Conservation (phyloP, 2,113 vertebrate genomes). For the Alethe castanea region DNA sequence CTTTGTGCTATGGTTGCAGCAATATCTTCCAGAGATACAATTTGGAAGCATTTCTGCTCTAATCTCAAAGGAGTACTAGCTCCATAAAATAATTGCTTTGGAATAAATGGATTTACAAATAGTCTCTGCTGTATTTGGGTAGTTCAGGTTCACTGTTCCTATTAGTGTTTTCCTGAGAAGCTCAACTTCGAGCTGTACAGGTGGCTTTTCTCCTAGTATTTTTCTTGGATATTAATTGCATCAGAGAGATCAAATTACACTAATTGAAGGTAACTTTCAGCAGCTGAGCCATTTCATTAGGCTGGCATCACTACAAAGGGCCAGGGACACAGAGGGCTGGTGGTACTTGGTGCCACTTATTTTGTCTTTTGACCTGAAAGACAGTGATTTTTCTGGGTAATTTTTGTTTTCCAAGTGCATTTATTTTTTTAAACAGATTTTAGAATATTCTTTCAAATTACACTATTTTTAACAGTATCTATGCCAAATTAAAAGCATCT, state of each 20-base stretch:
- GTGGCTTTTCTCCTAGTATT: not conserved
- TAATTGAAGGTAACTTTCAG: not conserved
- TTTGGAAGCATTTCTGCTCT: slow-evolving; percentile 15
- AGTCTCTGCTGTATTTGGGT: not conserved
- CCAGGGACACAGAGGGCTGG: not conserved
- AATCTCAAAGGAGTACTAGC: slow-evolving; percentile 10
- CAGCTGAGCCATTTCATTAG: not conserved
- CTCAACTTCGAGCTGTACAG: not conserved
- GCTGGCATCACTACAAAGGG: not conserved
- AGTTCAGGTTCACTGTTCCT: not conserved
- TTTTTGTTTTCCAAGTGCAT: not conserved
- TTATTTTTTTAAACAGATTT: not conserved
- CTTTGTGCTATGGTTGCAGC: not conserved
- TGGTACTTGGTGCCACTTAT: fast-evolving
- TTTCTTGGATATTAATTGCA: not conserved
- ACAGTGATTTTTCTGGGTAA: not conserved
- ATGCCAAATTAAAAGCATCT: not conserved
- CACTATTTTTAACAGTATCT: not conserved
- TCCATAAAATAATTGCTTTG: not conserved
- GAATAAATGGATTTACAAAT: slow-evolving; percentile 27
- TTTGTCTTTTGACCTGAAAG: not conserved
- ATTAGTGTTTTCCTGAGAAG: not conserved
- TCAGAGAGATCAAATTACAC: not conserved
- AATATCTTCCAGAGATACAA: not conserved
- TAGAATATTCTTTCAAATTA: not conserved